Percentiles rank a stretch among this genome's conserved stretches.
Evolutionary conservation across 1,140 invertebrate species (phyloP).

Genomic region (Medauroidea extradentata): DNA sequence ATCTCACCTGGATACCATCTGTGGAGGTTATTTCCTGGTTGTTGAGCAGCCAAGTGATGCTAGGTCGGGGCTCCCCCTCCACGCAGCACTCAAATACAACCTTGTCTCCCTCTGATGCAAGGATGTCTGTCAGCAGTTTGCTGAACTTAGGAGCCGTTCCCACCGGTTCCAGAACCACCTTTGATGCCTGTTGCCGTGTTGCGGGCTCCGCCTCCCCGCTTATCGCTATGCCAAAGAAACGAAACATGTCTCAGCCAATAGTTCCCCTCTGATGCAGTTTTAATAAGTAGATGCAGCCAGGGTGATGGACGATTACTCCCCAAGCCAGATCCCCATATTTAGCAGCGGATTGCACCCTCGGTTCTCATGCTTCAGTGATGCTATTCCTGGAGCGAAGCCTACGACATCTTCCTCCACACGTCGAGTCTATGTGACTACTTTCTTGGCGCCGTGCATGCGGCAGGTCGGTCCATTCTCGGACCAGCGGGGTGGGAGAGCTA

Average conservation of each 20-base stretch:
- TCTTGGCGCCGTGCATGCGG: too few relatives aligned
- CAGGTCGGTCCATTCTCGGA: too few relatives aligned
- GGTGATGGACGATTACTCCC: too few relatives aligned
- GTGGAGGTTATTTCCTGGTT: conserved; percentile 53
- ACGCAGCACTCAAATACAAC: conserved; percentile 68
- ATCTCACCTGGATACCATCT: conserved; percentile 25
- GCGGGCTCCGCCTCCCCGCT: conserved; percentile 29
- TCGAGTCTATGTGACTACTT: too few relatives aligned
- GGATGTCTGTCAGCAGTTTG: conserved; percentile 62
- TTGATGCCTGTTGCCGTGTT: conserved; percentile 21
- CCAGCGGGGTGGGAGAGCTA: too few relatives aligned
- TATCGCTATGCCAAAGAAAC: background rate
- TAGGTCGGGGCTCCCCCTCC: conserved; percentile 64
- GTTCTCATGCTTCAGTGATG: too few relatives aligned
- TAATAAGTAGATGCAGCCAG: too few relatives aligned
- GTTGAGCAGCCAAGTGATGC: conserved; percentile 70
- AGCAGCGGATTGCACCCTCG: too few relatives aligned
- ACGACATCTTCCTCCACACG: too few relatives aligned
- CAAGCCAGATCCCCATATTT: too few relatives aligned
- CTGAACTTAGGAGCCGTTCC: conserved; percentile 60
- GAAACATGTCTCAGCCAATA: background rate
- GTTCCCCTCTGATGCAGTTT: too few relatives aligned
- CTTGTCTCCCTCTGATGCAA: conserved; percentile 62
- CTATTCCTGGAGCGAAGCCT: too few relatives aligned
- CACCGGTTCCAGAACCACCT: conserved; percentile 33